These are phyloP conservation scores for Musca vetustissima DNA, from an alignment of 1,140 invertebrate genomes.

Conservation along the genomic window DNA sequence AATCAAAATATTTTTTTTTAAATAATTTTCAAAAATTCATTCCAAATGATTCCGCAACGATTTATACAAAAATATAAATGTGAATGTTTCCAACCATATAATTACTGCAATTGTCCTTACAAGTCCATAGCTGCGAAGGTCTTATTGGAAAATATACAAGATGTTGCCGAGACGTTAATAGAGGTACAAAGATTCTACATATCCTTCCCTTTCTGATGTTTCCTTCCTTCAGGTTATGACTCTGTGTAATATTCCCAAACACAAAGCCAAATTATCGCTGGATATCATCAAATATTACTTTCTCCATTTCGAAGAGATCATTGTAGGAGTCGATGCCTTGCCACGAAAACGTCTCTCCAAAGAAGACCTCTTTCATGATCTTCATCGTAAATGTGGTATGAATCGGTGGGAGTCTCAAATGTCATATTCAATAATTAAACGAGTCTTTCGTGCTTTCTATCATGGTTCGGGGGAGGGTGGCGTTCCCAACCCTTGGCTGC, in stretches of 20 bases:
- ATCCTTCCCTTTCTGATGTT: neutral
- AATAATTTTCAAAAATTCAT: no score
- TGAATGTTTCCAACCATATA: slow-evolving; percentile 24
- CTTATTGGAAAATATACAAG: slow-evolving; percentile 18
- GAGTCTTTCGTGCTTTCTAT: slow-evolving; percentile 45
- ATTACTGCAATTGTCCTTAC: slow-evolving; percentile 24
- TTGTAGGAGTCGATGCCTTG: slow-evolving; percentile 36
- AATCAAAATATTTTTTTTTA: no score
- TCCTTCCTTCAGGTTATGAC: slow-evolving; percentile 34
- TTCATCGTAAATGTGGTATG: slow-evolving; percentile 39
- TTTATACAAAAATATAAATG: slow-evolving; percentile 25
- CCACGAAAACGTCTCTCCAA: slow-evolving; percentile 42
- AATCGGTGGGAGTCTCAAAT: slow-evolving; percentile 42
- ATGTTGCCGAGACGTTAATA: slow-evolving; percentile 20
- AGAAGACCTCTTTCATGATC: slow-evolving; percentile 44
- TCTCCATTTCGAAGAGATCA: slow-evolving; percentile 41
- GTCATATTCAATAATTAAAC: slow-evolving; percentile 43
- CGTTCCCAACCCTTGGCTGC: slow-evolving; percentile 38
- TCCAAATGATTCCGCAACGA: slow-evolving; percentile 22
- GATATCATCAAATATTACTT: slow-evolving; percentile 35
- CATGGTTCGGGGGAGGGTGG: slow-evolving; percentile 32
- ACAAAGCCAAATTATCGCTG: slow-evolving; percentile 34
- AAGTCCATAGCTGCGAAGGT: neutral
- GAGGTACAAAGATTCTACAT: slow-evolving; percentile 14
- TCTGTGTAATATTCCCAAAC: slow-evolving; percentile 37